Evolutionary conservation across 2,888 invertebrate species (phyloP).

Genomic region (Amphimallon solstitiale): DNA sequence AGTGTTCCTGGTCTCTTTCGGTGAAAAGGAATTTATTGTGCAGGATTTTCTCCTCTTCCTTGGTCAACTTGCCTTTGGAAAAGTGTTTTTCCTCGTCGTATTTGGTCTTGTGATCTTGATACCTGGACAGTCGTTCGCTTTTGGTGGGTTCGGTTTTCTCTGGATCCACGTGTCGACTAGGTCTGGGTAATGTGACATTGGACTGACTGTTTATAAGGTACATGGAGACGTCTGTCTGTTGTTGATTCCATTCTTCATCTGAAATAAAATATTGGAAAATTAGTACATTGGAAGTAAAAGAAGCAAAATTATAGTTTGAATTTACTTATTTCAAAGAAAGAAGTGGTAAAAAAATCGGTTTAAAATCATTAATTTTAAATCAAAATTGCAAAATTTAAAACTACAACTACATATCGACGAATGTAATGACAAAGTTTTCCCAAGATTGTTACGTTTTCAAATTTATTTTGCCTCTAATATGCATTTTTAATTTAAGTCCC

Average conservation of each 20-base stretch:
- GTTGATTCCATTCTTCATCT: constrained; percentile 83
- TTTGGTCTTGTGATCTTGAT: constrained; percentile 63
- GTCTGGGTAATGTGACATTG: constrained; percentile 57
- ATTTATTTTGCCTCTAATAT: too few relatives aligned
- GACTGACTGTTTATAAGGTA: constrained; percentile 72
- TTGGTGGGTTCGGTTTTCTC: constrained; percentile 57
- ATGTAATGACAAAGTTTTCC: too few relatives aligned
- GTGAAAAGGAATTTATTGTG: constrained; percentile 42
- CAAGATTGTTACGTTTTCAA: too few relatives aligned
- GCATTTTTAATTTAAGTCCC: too few relatives aligned
- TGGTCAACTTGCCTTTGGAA: constrained; percentile 40
- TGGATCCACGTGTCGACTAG: constrained; percentile 40
- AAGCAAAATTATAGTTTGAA: too few relatives aligned
- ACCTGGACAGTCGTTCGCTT: constrained; percentile 64
- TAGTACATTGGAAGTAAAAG: background rate
- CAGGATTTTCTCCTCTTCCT: constrained; percentile 61
- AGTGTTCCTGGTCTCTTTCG: constrained; percentile 38
- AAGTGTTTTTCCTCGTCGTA: constrained; percentile 46
- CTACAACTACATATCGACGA: too few relatives aligned
- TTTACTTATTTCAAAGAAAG: too few relatives aligned
- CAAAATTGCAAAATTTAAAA: too few relatives aligned
- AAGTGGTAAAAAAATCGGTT: too few relatives aligned
- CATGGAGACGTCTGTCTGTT: constrained; percentile 67
- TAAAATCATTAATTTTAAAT: too few relatives aligned
- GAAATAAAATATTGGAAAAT: constrained; percentile 54